Evolutionary conservation across 2,113 vertebrate genomes (phyloP).

Genomic region (Lipophrys pholis): DNA sequence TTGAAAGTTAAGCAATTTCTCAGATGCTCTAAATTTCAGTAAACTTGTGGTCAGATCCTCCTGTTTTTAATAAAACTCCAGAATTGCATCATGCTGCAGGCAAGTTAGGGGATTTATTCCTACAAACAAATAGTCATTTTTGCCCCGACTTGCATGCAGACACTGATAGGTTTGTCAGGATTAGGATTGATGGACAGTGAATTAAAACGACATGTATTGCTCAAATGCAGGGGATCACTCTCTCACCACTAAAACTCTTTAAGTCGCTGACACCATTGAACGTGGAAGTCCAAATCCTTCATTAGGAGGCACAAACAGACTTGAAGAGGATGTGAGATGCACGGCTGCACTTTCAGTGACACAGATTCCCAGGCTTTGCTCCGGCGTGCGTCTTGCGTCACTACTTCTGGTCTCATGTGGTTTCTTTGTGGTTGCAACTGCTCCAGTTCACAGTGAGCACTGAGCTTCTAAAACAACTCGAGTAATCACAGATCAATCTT

Average conservation of each 20-base stretch:
- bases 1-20: constrained; percentile 12
- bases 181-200: not conserved
- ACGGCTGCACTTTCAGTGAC: constrained; percentile 75
- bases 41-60: constrained; percentile 11
- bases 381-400: constrained; percentile 69
- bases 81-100: constrained; percentile 11
- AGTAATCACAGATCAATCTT: constrained; percentile 62
- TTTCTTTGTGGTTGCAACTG: constrained; percentile 77
- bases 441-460: constrained; percentile 74
- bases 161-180: not conserved
- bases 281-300: constrained; percentile 42
- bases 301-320: constrained; percentile 43
- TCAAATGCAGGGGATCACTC: constrained; percentile 23
- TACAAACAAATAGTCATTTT: not conserved
- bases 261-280: constrained; percentile 44
- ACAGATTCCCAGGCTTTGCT: constrained; percentile 79
- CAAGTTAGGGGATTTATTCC: constrained; percentile 23
- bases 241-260: constrained; percentile 6
- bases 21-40: constrained; percentile 29
- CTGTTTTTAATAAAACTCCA: constrained; percentile 35
- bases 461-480: constrained; percentile 56
- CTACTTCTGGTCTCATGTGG: constrained; percentile 76
- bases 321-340: constrained; percentile 67
- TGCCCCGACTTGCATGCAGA: not conserved
- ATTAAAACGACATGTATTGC: not conserved